phyloP scores from a whole-genome alignment of 2,888 invertebrate species.

The Limenitis camilla region DNA sequence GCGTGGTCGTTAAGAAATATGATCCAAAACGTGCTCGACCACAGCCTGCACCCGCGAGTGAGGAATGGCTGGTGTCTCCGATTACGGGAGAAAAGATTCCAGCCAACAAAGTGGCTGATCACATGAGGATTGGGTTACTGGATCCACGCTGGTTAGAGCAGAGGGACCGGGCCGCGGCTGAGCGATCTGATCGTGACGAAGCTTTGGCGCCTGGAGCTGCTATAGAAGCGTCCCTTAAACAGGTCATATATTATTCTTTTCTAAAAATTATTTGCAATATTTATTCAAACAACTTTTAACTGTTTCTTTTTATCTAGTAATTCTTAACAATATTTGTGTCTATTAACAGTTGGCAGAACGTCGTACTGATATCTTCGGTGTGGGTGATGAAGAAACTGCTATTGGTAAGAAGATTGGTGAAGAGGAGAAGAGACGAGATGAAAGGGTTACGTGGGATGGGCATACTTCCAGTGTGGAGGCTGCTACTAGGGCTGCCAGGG shows the following conservation, averaged over 20 bases:
- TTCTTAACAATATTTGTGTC: too few relatives aligned
- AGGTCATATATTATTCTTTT: constrained; percentile 43
- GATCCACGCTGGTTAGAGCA: constrained; percentile 99
- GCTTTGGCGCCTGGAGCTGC: constrained; percentile 80
- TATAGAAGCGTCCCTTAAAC: constrained; percentile 96
- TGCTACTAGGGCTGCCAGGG: constrained; percentile 93
- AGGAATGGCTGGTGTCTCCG: constrained; percentile 96
- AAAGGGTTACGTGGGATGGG: constrained; percentile 98
- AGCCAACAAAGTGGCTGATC: constrained; percentile 97
- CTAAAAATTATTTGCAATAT: background rate
- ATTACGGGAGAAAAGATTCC: constrained; percentile 98
- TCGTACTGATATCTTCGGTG: constrained; percentile 99
- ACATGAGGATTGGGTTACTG: constrained; percentile 96
- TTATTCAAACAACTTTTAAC: background rate
- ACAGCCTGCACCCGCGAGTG: constrained; percentile 75
- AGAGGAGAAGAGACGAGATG: constrained; percentile 89
- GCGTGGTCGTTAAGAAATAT: constrained; percentile 97
- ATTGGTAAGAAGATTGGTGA: constrained; percentile 99
- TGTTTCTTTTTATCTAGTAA: background rate
- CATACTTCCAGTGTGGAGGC: constrained; percentile 98
- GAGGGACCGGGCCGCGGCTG: constrained; percentile 93
- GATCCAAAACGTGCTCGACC: constrained; percentile 87
- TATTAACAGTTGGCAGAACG: constrained; percentile 86
- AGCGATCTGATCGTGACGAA: constrained; percentile 88
- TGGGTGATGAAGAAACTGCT: constrained; percentile 98